These are phyloP conservation scores for Lepilemur septentrionalis DNA, from an alignment of 2,797 vertebrate species.

Conservation along the genomic window DNA sequence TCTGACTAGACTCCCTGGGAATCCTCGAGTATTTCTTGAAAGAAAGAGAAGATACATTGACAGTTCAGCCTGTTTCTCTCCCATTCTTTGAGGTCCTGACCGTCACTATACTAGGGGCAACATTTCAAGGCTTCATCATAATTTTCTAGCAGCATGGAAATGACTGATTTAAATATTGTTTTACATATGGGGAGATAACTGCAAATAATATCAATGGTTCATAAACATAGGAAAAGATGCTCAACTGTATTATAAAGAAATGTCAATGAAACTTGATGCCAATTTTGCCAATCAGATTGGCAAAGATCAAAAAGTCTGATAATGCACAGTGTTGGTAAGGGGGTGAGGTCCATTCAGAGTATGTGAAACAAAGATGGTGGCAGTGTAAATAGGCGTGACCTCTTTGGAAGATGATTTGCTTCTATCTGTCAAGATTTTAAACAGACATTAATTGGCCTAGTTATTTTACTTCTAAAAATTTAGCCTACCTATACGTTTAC, in stretches of 20 bases:
- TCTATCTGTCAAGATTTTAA: neutral
- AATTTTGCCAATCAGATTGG: neutral
- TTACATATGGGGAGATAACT: neutral
- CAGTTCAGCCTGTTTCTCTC: neutral
- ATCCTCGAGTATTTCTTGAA: slow-evolving; percentile 1
- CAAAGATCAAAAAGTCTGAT: neutral
- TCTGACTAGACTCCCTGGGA: neutral
- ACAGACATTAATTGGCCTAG: neutral
- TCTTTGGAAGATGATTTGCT: neutral
- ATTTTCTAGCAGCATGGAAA: neutral
- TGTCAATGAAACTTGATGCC: neutral
- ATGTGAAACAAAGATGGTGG: too few relatives aligned
- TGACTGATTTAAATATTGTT: neutral
- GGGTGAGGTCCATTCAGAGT: neutral
- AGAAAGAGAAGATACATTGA: neutral
- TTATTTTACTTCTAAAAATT: neutral
- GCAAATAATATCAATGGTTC: neutral
- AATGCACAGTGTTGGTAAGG: neutral
- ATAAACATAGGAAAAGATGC: neutral
- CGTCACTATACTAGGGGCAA: neutral
- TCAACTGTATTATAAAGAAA: slow-evolving; percentile 23
- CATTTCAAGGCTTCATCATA: neutral
- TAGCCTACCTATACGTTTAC: neutral
- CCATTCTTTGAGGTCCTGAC: neutral
- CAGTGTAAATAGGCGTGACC: neutral